A percentile compares a stretch with the other conserved stretches of the same genome.
phyloP scores from a whole-genome alignment of 2,888 invertebrate species.

The Drosophila greeni region DNA sequence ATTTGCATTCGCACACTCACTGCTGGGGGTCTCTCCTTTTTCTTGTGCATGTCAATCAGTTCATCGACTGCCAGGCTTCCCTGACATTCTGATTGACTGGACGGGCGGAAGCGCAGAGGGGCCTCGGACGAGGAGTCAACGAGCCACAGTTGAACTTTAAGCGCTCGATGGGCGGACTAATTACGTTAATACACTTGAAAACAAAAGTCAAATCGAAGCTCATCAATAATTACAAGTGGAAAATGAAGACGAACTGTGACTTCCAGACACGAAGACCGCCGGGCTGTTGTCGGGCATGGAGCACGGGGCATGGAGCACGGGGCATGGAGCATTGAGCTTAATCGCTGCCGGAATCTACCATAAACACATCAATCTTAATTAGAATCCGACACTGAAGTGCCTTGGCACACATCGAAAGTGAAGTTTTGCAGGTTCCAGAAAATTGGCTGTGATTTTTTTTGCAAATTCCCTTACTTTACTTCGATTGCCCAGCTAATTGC shows the following conservation, averaged over 20 bases:
- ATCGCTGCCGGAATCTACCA: conserved; percentile 35
- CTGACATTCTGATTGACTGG: conserved; percentile 33
- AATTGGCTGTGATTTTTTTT: conserved; percentile 20
- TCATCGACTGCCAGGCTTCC: conserved; percentile 22
- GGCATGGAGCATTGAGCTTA: conserved; percentile 23
- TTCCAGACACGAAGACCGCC: conserved; percentile 24
- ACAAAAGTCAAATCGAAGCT: conserved; percentile 46
- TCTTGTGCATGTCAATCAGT: conserved; percentile 48
- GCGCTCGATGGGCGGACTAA: conserved; percentile 43
- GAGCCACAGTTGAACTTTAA: conserved; percentile 25
- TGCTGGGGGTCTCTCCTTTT: conserved; percentile 25
- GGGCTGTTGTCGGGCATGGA: conserved; percentile 19
- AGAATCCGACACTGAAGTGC: conserved; percentile 61
- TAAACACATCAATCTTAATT: conserved; percentile 77
- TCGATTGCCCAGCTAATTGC: conserved; percentile 59
- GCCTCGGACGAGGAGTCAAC: neutral
- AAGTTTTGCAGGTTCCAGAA: conserved; percentile 45
- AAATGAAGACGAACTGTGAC: conserved; percentile 18
- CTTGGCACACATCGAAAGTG: conserved; percentile 43
- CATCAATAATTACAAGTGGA: conserved; percentile 58
- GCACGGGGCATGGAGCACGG: conserved; percentile 20
- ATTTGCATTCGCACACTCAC: conserved; percentile 42
- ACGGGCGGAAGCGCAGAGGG: neutral
- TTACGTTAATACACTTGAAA: conserved; percentile 54
- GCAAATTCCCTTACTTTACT: neutral